phyloP scores from a whole-genome alignment of 2,888 invertebrate genomes.

The Platynereis dumerilii region DNA sequence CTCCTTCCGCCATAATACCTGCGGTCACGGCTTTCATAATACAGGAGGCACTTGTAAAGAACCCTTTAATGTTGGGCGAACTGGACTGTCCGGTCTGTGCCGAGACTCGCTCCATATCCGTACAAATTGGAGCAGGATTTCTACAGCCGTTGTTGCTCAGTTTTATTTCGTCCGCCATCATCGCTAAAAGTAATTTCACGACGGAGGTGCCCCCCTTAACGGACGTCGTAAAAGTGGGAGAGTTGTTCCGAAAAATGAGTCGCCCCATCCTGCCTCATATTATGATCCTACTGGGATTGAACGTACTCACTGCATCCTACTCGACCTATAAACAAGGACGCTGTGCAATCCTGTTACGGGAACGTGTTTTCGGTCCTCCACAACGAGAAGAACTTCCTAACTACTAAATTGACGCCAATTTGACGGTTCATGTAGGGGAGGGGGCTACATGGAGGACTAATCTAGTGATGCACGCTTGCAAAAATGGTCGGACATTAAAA shows the following conservation, averaged over 20 bases:
- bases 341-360: too few species aligned
- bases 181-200: conserved; percentile 3
- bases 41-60: background rate
- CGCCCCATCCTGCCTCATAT: conserved; percentile 3
- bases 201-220: background rate
- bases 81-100: conserved; percentile 19
- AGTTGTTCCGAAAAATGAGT: background rate
- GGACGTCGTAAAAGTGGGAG: background rate
- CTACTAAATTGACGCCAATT: too few species aligned
- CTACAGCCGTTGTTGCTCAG: conserved; percentile 4
- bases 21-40: conserved; percentile 1
- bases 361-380: too few species aligned
- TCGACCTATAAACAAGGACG: too few species aligned
- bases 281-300: too few species aligned
- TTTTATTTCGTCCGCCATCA: conserved; percentile 8
- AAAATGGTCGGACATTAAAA: too few species aligned
- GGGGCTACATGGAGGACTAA: too few species aligned
- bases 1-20: conserved; percentile 8
- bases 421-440: too few species aligned
- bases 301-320: too few species aligned
- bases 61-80: background rate
- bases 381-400: too few species aligned
- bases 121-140: conserved; percentile 4
- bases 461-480: too few species aligned
- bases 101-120: background rate